Evolutionary conservation across 2,797 vertebrate genomes (phyloP).

Genomic region (Gymnodraco acuticeps): DNA sequence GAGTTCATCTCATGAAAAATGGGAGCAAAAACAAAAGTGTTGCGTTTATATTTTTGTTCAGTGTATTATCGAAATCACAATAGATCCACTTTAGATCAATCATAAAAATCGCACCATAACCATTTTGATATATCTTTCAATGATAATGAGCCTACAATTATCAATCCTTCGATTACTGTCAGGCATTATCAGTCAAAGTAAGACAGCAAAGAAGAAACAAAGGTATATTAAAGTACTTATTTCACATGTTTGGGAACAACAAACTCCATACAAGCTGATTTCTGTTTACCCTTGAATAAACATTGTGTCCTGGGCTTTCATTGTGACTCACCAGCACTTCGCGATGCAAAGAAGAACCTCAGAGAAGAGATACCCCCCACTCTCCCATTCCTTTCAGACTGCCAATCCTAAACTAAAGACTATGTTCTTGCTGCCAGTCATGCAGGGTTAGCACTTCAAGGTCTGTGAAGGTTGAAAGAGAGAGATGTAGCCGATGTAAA

Average conservation of each 20-base stretch:
- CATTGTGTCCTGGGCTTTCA: slow-evolving; percentile 19
- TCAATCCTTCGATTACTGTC: too few species aligned
- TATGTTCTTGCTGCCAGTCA: slow-evolving; percentile 72
- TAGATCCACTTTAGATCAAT: too few species aligned
- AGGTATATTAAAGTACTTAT: too few species aligned
- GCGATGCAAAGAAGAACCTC: slow-evolving; percentile 23
- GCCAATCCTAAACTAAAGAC: slow-evolving; percentile 58
- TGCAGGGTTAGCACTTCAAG: slow-evolving; percentile 59
- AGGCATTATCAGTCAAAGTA: too few species aligned
- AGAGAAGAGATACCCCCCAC: slow-evolving; percentile 48
- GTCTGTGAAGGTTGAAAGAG: slow-evolving; percentile 69
- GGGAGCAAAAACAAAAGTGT: too few species aligned
- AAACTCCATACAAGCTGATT: slow-evolving; percentile 15
- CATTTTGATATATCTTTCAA: too few species aligned
- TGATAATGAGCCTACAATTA: too few species aligned
- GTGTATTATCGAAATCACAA: too few species aligned
- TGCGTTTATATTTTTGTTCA: too few species aligned
- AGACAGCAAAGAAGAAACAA: too few species aligned
- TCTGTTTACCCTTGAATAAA: slow-evolving; percentile 33
- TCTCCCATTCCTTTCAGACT: slow-evolving; percentile 45
- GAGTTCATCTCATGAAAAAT: too few species aligned
- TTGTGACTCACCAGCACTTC: slow-evolving; percentile 35
- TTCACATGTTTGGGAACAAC: slow-evolving; percentile 21
- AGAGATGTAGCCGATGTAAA: slow-evolving; percentile 50
- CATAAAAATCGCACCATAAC: too few species aligned